Conservation (phyloP, 2,888 invertebrate species). For the Lepidonotus clava region DNA sequence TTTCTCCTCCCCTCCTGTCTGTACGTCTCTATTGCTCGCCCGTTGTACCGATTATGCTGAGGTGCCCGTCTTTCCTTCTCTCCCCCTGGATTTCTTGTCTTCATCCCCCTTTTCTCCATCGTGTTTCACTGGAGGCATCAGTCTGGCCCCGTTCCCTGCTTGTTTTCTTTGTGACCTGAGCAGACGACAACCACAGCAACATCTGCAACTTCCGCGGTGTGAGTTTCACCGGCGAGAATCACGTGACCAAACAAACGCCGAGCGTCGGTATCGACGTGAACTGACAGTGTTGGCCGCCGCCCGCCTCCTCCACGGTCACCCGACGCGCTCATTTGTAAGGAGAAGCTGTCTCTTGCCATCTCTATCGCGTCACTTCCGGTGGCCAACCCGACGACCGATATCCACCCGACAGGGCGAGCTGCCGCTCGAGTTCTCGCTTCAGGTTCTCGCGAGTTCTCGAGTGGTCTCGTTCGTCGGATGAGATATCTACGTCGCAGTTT, state of each 20-base stretch:
- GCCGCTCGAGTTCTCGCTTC: background rate
- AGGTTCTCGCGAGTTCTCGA: background rate
- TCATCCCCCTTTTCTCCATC: no score
- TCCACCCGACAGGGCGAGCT: background rate
- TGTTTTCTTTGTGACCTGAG: constrained; percentile 16
- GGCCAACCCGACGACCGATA: background rate
- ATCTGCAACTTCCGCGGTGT: constrained; percentile 50
- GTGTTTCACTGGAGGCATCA: background rate
- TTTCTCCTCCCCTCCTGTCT: no score
- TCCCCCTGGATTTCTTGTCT: no score
- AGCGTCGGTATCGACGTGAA: background rate
- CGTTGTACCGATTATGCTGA: no score
- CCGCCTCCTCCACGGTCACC: background rate
- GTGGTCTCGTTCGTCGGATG: no score
- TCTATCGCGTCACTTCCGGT: constrained; percentile 38
- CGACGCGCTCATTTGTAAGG: constrained; percentile 19
- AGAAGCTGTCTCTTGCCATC: constrained; percentile 7
- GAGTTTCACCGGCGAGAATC: constrained; percentile 13
- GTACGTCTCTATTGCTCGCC: no score
- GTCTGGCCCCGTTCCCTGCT: background rate
- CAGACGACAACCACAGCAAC: background rate
- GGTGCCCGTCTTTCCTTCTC: no score
- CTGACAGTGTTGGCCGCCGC: background rate
- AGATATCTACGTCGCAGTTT: no score
- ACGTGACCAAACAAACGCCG: constrained; percentile 39